Evolutionary conservation across 2,797 vertebrate genomes (phyloP), one percentile per base, ranked within the genome.

Genomic region (Percopsis omiscomaycus): DNA sequence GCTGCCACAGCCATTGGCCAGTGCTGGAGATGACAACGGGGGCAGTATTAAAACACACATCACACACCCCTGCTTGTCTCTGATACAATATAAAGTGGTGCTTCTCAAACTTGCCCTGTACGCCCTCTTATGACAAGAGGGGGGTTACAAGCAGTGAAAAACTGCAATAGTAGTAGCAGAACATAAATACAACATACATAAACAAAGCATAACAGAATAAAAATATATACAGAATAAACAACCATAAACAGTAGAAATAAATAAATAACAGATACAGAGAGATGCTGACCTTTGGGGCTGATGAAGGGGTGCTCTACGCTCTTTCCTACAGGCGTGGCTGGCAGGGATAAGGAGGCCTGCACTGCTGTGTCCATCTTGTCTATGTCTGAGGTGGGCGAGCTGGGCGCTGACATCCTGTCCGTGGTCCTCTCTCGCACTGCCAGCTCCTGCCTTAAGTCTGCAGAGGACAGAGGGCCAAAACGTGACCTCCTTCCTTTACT

Each of bases 391-490:
- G 97, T 98, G 0, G 97, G 97, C 2, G 97, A 99, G 85, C 95
- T 98, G 58, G 97, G 97, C 0, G 96, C 96, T 0, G 97, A 99
- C 90, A 96, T 98, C 30, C 96, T 86, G 80, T 99, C 97, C 45
- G 96, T 93, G 2, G 95, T 94, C 79, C 96, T 92, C 81, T 99
- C 96, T 42, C 96, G 91, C 50, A 98, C 97, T 2, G 96, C 96
- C 66, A 98, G 80, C 87, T 98, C 97, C 82, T 99, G 97, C 62
- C 96, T 92, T 77, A 99, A 89, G 85, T 99, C 96, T 98, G 79
- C 30, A 77, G 56, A 52, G 57, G 22, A 68, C 4, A 65, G 0
- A 68, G n/a, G 37, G 49, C 3, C 30, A 37, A 75, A 11, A 49
- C 1, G 11, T 75, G 27, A 81, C 52, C 56, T 0, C 29, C 29